Conservation (phyloP, 1,140 invertebrate species). For the Drosophila cardini region DNA sequence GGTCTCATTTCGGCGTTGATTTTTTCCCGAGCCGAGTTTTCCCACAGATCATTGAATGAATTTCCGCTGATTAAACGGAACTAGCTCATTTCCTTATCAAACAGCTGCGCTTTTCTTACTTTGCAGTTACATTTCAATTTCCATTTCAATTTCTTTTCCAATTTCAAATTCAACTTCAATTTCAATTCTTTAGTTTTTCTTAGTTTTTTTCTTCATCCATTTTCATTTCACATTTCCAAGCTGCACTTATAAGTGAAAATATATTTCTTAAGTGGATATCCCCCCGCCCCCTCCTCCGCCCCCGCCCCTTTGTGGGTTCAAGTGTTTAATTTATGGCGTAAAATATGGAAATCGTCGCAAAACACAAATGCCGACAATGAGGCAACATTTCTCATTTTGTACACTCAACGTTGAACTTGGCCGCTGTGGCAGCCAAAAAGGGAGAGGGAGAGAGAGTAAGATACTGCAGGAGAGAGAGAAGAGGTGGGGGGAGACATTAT, state of each 20-base stretch:
- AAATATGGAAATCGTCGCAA: conserved; percentile 73
- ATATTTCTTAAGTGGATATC: conserved; percentile 54
- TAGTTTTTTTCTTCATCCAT: neutral
- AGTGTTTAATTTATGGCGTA: conserved; percentile 79
- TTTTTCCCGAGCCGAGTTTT: conserved; percentile 46
- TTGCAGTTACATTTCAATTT: conserved; percentile 54
- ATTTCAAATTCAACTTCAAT: conserved; percentile 11
- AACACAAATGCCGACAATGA: conserved; percentile 76
- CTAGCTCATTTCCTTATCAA: conserved; percentile 68
- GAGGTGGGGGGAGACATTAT: neutral
- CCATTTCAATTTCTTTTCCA: conserved; percentile 14
- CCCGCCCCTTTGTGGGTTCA: conserved; percentile 39
- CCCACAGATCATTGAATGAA: conserved; percentile 54
- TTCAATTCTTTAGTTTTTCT: too few species aligned
- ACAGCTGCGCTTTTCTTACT: conserved; percentile 45
- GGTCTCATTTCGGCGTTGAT: conserved; percentile 42
- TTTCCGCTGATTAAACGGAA: conserved; percentile 66
- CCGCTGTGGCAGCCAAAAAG: neutral
- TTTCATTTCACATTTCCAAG: conserved; percentile 28
- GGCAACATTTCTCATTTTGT: conserved; percentile 67
- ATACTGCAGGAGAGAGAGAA: conserved; percentile 11
- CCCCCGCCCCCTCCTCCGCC: neutral
- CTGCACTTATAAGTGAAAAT: conserved; percentile 18
- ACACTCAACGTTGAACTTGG: conserved; percentile 61
- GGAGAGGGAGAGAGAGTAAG: neutral